These are phyloP conservation scores for Halcyon badia DNA, from an alignment of 2,797 vertebrate species.

Conservation along the genomic window DNA sequence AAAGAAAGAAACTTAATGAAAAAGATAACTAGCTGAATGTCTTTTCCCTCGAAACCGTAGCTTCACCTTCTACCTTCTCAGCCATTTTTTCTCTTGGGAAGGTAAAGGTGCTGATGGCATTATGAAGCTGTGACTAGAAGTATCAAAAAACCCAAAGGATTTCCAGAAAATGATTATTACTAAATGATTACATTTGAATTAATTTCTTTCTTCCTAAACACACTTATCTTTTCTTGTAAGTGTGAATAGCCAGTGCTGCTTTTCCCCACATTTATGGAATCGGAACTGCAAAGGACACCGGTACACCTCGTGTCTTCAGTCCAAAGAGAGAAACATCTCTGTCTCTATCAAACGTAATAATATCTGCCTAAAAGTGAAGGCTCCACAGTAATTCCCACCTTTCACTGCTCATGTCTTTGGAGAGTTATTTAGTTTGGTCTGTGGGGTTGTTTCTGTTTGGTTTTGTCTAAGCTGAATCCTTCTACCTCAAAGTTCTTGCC, in stretches of 20 bases:
- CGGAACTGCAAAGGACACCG: background rate
- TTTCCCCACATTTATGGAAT: background rate
- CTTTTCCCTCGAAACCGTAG: background rate
- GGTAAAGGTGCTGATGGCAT: background rate
- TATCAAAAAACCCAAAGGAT: background rate
- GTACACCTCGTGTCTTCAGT: background rate
- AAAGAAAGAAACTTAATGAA: conserved; percentile 31
- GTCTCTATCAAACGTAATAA: background rate
- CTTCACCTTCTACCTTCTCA: background rate
- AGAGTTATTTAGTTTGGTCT: background rate
- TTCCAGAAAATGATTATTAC: background rate
- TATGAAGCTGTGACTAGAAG: background rate
- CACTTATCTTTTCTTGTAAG: background rate
- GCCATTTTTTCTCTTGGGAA: background rate
- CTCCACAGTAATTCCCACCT: background rate
- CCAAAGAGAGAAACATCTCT: background rate
- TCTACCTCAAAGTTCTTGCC: background rate
- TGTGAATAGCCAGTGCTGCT: background rate
- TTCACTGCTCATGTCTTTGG: background rate
- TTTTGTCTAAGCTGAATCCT: background rate
- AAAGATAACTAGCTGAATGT: background rate
- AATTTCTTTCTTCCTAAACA: background rate
- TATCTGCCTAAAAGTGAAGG: background rate
- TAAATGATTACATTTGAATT: background rate
- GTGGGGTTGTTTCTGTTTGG: no score